A percentile compares a stretch with the other conserved stretches of the same genome.
These are phyloP conservation scores for Pluvialis apricaria DNA, from an alignment of 2,113 vertebrate species.

Conservation along the genomic window DNA sequence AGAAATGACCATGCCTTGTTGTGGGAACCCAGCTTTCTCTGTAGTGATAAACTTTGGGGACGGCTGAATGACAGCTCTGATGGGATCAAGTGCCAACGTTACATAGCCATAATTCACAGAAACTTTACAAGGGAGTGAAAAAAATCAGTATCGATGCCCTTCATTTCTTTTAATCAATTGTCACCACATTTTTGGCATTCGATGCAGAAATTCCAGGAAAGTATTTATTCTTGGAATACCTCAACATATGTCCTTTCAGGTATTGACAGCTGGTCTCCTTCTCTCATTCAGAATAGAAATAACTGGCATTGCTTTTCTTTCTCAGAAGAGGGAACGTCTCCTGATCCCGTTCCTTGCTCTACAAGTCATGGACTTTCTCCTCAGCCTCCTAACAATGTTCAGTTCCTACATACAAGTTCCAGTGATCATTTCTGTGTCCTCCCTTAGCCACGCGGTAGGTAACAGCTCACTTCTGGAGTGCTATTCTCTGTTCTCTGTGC, in stretches of 20 bases:
- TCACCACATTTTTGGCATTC: background rate
- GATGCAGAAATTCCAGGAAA: background rate
- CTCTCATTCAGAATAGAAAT: background rate
- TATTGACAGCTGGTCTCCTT: too few relatives aligned
- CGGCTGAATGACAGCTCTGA: background rate
- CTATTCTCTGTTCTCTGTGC: fast-evolving
- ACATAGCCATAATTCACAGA: background rate
- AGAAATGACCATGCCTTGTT: background rate
- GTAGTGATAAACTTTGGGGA: background rate
- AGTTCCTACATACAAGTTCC: constrained; percentile 73
- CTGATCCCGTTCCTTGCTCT: constrained; percentile 78
- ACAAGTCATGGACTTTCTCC: constrained; percentile 76
- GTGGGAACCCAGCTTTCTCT: background rate
- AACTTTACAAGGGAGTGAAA: background rate
- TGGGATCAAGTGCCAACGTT: too few relatives aligned
- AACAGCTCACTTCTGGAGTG: background rate
- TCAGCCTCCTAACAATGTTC: constrained; percentile 76
- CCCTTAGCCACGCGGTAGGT: constrained; percentile 58
- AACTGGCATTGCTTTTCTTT: background rate
- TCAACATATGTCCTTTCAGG: background rate
- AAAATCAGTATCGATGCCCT: background rate
- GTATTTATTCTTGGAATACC: background rate
- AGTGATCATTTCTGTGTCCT: constrained; percentile 30
- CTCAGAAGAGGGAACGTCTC: constrained; percentile 67
- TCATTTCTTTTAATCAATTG: background rate